These are phyloP conservation scores for Pedetes capensis DNA, from an alignment of 2,113 vertebrate species.

Conservation along the genomic window DNA sequence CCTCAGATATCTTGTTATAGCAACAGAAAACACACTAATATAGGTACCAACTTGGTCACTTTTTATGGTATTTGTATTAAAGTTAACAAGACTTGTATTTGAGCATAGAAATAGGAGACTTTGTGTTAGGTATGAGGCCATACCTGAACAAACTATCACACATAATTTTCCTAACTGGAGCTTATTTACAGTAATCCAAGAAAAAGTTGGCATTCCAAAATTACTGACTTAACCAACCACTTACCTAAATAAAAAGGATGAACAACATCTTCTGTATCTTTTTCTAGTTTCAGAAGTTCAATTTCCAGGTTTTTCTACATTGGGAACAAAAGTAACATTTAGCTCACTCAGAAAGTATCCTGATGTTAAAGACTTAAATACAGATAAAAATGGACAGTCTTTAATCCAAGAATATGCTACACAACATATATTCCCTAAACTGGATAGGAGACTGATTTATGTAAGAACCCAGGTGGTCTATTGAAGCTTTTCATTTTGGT, in stretches of 20 bases:
- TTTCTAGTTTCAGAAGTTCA: slow-evolving; percentile 88
- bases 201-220: slow-evolving; percentile 43
- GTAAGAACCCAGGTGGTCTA: background rate
- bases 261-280: slow-evolving; percentile 87
- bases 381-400: background rate
- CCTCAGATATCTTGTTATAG: background rate
- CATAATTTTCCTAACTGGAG: background rate
- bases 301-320: slow-evolving; percentile 88
- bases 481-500: slow-evolving; percentile 13
- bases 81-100: background rate
- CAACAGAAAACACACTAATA: background rate
- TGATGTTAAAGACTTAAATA: background rate
- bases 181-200: slow-evolving; percentile 24
- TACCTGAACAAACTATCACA: background rate
- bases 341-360: slow-evolving; percentile 16
- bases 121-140: background rate
- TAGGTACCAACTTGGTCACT: background rate
- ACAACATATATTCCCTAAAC: background rate
- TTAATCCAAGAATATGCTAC: background rate
- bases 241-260: slow-evolving; percentile 90
- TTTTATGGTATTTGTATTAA: background rate
- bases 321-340: slow-evolving; percentile 59
- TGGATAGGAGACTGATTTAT: background rate
- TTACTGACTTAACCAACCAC: slow-evolving; percentile 57
- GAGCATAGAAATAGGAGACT: background rate